Evolutionary conservation across 1,140 invertebrate species (phyloP).

Genomic region (Rhagoletis pomonella): DNA sequence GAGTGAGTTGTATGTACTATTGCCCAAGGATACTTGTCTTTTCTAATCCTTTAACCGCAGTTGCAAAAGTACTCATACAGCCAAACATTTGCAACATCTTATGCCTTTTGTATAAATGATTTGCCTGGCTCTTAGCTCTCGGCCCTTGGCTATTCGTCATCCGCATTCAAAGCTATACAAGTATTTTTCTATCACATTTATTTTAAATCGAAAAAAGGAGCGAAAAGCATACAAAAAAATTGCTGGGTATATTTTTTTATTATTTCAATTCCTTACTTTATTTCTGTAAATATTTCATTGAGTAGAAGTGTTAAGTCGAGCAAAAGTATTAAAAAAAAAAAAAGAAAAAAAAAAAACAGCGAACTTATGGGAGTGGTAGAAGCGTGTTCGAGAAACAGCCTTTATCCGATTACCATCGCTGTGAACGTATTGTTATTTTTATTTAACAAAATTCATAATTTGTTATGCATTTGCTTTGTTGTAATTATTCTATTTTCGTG

Average conservation of each 20-base stretch:
- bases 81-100: neutral
- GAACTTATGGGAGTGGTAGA: neutral
- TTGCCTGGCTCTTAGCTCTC: neutral
- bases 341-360: no score
- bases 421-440: neutral
- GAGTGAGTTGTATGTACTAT: neutral
- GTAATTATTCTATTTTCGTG: no score
- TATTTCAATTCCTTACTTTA: neutral
- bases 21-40: conserved; percentile 15
- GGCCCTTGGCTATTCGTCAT: neutral
- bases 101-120: neutral
- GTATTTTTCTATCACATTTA: neutral
- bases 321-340: neutral
- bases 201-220: neutral
- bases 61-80: neutral
- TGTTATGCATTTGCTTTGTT: no score
- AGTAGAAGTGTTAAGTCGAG: neutral
- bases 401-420: neutral
- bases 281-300: neutral
- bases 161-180: neutral
- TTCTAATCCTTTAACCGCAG: neutral
- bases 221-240: neutral
- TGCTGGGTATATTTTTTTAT: conserved; percentile 12
- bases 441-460: neutral
- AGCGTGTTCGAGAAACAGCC: neutral